A percentile compares a stretch with the other conserved stretches of the same genome.
Conservation (phyloP, 2,797 vertebrate species). For the Fistularia tabacaria region DNA sequence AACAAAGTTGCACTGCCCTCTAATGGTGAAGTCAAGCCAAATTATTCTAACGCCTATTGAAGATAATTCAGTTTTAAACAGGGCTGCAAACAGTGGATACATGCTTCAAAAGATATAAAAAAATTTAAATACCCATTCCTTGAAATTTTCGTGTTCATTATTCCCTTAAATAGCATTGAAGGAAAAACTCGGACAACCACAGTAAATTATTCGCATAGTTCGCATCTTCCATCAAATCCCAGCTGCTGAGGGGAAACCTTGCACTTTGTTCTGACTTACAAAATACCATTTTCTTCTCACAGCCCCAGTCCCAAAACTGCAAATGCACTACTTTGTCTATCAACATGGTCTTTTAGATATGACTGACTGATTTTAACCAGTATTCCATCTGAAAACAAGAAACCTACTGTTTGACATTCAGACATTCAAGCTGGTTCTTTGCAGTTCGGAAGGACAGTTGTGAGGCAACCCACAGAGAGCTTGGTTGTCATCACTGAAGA, state of each 20-base stretch:
- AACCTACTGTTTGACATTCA: constrained; percentile 13
- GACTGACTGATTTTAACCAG: background rate
- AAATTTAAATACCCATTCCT: no score
- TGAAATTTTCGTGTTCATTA: no score
- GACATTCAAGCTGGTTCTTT: constrained; percentile 15
- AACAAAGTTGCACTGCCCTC: constrained; percentile 58
- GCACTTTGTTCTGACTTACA: constrained; percentile 3
- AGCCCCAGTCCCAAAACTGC: background rate
- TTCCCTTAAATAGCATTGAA: no score
- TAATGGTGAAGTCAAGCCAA: constrained; percentile 31
- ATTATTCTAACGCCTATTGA: no score
- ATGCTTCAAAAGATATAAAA: no score
- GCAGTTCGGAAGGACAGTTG: constrained; percentile 35
- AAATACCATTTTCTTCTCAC: background rate
- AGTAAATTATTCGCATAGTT: no score
- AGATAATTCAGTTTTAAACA: background rate
- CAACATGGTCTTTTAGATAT: constrained; percentile 7
- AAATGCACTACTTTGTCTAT: background rate
- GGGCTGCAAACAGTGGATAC: no score
- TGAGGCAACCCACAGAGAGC: constrained; percentile 36
- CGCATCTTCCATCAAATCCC: no score
- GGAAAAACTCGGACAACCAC: no score
- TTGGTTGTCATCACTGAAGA: constrained; percentile 48
- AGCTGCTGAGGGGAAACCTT: background rate
- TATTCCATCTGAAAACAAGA: constrained; percentile 16